Conservation (phyloP, 2,113 vertebrate genomes). For the Benthochromis sp. region DNA sequence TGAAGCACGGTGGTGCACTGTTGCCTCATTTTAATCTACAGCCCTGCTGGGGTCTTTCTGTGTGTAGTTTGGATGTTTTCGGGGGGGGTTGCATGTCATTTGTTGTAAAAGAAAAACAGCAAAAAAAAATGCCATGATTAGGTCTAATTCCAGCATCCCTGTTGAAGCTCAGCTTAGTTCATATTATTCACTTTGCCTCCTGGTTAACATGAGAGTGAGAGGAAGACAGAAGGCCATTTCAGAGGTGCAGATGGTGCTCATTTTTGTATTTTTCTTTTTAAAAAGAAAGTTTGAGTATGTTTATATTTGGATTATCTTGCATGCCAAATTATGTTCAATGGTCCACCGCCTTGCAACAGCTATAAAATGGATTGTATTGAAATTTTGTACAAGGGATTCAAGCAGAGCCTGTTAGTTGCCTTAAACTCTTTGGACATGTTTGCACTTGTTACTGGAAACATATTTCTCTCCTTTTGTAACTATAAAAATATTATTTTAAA, state of each 20-base stretch:
- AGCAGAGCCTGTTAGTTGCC: not conserved
- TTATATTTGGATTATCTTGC: not conserved
- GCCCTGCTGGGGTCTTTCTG: not conserved
- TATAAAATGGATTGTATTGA: not conserved
- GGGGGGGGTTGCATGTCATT: accelerated
- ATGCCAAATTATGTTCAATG: not conserved
- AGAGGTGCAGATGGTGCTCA: not conserved
- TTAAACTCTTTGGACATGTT: not conserved
- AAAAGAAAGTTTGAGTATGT: not conserved
- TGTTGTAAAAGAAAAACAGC: not conserved
- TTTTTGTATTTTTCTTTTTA: not conserved
- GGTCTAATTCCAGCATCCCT: not conserved
- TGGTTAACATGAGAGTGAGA: not conserved
- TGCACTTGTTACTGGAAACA: not conserved
- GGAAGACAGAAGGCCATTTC: not conserved
- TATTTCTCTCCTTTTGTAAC: not conserved
- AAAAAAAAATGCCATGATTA: not conserved
- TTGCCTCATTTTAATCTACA: not conserved
- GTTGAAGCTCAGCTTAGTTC: not conserved
- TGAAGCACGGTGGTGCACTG: not conserved
- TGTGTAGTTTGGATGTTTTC: not conserved
- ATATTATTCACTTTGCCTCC: not conserved
- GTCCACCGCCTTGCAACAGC: not conserved
- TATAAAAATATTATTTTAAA: not conserved
- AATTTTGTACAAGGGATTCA: not conserved